These are phyloP conservation scores for Meghimatium bilineatum DNA, from an alignment of 2,888 invertebrate species.

Conservation along the genomic window DNA sequence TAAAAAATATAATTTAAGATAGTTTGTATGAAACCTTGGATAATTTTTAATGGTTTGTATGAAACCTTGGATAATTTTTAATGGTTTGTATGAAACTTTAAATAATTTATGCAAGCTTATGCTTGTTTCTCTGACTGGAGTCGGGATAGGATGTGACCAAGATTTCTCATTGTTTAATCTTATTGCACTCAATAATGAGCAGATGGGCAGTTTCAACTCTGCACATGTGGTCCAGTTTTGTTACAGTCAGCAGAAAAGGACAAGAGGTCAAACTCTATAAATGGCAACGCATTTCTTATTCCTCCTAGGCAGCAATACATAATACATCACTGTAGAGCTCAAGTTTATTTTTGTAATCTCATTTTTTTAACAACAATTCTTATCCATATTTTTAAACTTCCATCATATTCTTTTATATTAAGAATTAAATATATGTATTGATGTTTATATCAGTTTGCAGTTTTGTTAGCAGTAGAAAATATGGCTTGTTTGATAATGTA, in stretches of 20 bases:
- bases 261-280: constrained; percentile 5
- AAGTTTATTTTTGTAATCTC: constrained; percentile 20
- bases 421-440: neutral
- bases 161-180: neutral
- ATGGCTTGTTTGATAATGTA: neutral
- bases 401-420: neutral
- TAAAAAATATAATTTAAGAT: no score
- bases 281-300: constrained; percentile 39
- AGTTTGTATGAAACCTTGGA: no score
- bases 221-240: neutral
- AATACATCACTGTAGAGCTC: constrained; percentile 36
- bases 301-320: constrained; percentile 28
- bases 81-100: neutral
- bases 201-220: neutral
- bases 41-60: neutral
- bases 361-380: neutral
- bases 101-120: neutral
- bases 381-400: neutral
- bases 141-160: neutral
- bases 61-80: neutral
- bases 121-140: neutral
- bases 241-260: no score
- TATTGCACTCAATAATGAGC: neutral
- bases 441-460: neutral
- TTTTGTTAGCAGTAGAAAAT: neutral